Evolutionary conservation across 2,888 invertebrate species (phyloP).

Genomic region (Folsomia candida): DNA sequence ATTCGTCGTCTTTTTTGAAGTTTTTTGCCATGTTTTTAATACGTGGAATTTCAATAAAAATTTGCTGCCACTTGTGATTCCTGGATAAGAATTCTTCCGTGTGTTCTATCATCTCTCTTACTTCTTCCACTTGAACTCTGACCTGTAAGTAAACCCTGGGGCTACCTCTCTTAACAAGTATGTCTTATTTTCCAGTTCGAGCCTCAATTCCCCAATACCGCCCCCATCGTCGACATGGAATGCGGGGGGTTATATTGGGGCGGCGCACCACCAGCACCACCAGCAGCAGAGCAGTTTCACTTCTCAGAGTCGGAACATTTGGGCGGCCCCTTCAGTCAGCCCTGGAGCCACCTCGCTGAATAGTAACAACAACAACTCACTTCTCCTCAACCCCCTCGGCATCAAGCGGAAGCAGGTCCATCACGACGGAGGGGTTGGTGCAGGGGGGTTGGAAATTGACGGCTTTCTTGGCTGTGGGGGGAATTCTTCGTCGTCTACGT

Average conservation of each 20-base stretch:
- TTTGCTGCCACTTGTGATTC: too few species aligned
- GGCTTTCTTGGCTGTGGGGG: conserved; percentile 25
- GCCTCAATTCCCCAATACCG: conserved; percentile 49
- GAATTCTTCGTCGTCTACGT: not conserved
- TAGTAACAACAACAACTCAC: conserved; percentile 21
- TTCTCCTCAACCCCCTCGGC: conserved; percentile 52
- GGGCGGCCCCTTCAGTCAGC: conserved; percentile 50
- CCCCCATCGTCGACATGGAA: conserved; percentile 44
- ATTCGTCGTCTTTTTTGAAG: too few species aligned
- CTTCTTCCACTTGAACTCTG: too few species aligned
- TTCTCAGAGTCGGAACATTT: conserved; percentile 47
- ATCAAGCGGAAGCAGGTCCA: conserved; percentile 55
- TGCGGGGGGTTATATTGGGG: conserved; percentile 48
- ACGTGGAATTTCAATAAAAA: too few species aligned
- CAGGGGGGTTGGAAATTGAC: conserved; percentile 51
- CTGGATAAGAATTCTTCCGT: too few species aligned
- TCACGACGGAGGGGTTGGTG: conserved; percentile 55
- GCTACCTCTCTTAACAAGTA: too few species aligned
- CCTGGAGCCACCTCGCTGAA: conserved; percentile 46
- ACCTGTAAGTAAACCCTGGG: too few species aligned
- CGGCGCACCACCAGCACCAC: conserved; percentile 35
- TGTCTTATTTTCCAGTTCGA: too few species aligned
- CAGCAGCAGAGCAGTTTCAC: conserved; percentile 40
- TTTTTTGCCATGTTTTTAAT: too few species aligned
- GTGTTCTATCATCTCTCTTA: too few species aligned